Evolutionary conservation across 2,797 vertebrate genomes (phyloP), one percentile per base, ranked within the genome.

Genomic region (Tokudaia muenninki): DNA sequence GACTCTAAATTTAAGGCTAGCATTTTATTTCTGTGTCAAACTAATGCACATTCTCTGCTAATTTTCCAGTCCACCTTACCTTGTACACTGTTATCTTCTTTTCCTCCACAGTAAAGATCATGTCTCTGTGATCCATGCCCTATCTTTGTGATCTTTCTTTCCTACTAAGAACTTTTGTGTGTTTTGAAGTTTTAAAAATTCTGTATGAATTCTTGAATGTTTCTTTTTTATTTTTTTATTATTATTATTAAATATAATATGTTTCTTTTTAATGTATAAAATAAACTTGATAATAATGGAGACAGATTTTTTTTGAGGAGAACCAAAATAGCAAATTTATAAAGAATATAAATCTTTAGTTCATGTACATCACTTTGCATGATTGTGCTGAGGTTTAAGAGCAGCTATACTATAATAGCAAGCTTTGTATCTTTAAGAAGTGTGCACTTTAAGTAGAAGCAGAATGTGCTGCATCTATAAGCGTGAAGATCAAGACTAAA

Each of bases 151-250:
- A 44, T 67, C 4, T 61, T 1, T 84, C 29, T 6, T 24, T 83
- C 10, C 70, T 10, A 22, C 63, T 26, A 11, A 78, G 47, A 31
- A 8, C 0, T 34, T 79, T 77, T 77, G 44, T 84, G 14, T 90
- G 17, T 88, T 96, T 92, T 78, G 8, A 67, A 67, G 74, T 87
- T 89, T 93, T 24, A 74, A 84, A 87, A 94, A 80, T 16, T 47
- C 16, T 79, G 3, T 44, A 14, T 8, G 83, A 26, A 10, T 26
- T 79, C 13, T 80, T 78, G 0, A 41, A 1, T 22, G 41, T 41
- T 41, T 41, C 41, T 41, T 41, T 41, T 41, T 41, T 41, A 41
- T 41, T 41, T 41, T 41, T 2, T 41, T 41, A 41, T 41, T 41
- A 41, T 41, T 41, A 41, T 41, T 41, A 41, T 41, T 41, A 41